phyloP scores from a whole-genome alignment of 2,888 invertebrate genomes.

The Nysson spinosus region DNA sequence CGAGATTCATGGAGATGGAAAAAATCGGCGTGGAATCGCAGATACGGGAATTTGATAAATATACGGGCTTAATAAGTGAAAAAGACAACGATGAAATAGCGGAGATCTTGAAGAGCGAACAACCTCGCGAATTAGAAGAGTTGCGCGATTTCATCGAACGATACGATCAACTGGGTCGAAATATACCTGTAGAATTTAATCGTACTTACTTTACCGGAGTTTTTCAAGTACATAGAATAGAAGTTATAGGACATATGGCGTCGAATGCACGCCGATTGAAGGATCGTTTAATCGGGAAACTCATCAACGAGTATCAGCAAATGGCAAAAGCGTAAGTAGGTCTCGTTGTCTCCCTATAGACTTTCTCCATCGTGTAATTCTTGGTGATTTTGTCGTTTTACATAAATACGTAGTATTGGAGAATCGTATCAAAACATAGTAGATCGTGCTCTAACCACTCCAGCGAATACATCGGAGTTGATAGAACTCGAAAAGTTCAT shows the following conservation, averaged over 20 bases:
- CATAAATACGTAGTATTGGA: constrained; percentile 81
- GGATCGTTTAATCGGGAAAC: constrained; percentile 84
- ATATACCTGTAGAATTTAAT: constrained; percentile 80
- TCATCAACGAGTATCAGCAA: constrained; percentile 89
- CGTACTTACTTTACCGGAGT: constrained; percentile 88
- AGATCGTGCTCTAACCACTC: constrained; percentile 87
- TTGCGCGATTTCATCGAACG: constrained; percentile 81
- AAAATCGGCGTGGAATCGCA: constrained; percentile 86
- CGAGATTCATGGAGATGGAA: constrained; percentile 84
- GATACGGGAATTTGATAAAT: constrained; percentile 89
- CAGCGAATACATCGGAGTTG: constrained; percentile 90
- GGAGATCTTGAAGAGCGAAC: constrained; percentile 83
- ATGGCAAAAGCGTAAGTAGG: constrained; percentile 84
- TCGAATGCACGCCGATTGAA: constrained; percentile 84
- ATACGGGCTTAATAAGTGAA: constrained; percentile 87
- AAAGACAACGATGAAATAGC: constrained; percentile 78
- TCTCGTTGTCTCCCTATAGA: not conserved
- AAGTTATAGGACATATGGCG: constrained; percentile 86
- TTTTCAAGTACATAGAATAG: constrained; percentile 90
- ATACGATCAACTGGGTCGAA: constrained; percentile 82
- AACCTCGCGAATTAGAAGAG: constrained; percentile 81
- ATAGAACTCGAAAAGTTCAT: constrained; percentile 90
- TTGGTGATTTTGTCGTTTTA: not conserved
- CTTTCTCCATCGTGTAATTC: too few species aligned
- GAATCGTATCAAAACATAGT: constrained; percentile 91